These are phyloP conservation scores for Leptopilina drosophilae DNA, from an alignment of 2,888 invertebrate species.

Conservation along the genomic window DNA sequence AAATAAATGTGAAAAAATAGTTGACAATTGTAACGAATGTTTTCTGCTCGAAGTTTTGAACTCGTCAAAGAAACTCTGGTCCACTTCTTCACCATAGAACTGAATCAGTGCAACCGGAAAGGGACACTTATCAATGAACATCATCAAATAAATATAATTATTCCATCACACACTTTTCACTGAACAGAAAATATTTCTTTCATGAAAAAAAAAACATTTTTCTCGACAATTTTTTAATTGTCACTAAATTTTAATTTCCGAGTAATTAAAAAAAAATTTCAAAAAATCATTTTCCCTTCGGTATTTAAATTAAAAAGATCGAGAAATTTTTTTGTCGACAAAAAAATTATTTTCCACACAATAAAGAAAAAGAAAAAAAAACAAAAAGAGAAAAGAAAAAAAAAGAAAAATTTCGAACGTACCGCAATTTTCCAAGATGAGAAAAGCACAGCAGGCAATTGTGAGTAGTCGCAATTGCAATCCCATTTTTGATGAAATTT, in stretches of 20 bases:
- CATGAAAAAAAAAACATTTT: neutral
- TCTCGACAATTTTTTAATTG: neutral
- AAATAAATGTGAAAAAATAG: neutral
- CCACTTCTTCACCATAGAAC: neutral
- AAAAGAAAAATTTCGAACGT: neutral
- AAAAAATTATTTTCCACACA: neutral
- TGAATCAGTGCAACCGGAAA: constrained; percentile 8
- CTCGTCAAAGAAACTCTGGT: constrained; percentile 3
- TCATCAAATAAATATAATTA: neutral
- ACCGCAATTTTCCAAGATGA: constrained; percentile 29
- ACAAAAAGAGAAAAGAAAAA: neutral
- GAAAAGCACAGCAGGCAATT: constrained; percentile 23
- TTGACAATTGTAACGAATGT: neutral
- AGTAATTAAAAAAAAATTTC: too few relatives aligned
- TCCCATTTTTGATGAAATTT: constrained; percentile 16
- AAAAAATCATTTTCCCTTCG: too few relatives aligned
- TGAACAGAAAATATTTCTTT: neutral
- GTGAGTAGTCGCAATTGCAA: constrained; percentile 14
- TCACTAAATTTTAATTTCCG: neutral
- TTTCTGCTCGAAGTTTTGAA: neutral
- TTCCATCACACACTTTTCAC: constrained; percentile 30
- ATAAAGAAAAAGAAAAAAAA: neutral
- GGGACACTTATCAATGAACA: constrained; percentile 2
- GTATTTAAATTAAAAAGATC: neutral
- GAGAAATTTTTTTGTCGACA: neutral